Base-by-base conservation (phyloP, 1,140 invertebrate species). In the Drosophila jambulina region DNA sequence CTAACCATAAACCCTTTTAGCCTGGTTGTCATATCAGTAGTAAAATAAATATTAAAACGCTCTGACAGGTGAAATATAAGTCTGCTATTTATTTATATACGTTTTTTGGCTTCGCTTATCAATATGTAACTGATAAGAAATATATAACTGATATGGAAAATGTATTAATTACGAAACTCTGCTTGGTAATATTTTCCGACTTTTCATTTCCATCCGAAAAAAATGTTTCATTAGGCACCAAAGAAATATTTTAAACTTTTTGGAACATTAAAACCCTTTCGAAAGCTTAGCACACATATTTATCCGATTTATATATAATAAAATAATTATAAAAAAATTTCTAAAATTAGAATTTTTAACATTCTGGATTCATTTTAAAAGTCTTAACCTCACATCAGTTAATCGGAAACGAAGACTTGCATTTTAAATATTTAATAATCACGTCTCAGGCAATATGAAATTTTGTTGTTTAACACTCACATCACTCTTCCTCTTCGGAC, bases 401-500 rank as follows among this genome's bases (percentile, higher is more conserved):
- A 0, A 38, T 38, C 17, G 15, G 2, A 17, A 17, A 38, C 15
- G 36, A 0, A 38, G 6, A 17, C 15, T 17, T 40, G 38, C 7
- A 40, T 8, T n/a, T 17, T 17, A 17, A 17, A 7, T 38, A 27
- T 40, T 40, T n/a, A 40, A n/a, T 40, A 17, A 17, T 8, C 5
- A 12, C 2, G 32, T 32, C 9, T 10, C 0, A 34, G 0, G 1
- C 4, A 34, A n/a, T 0, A 53, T 54, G 17, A 5, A 43, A 56
- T 7, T 38, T 8, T 15, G 0, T 19, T 13, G 6, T 17, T 38
- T 2, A 34, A 21, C 23, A 92, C 91, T 91, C 56, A 92, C 91
- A 79, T 92, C 91, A 65, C 77, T 90, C 27, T 72, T 92, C 8
- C 53, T 63, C 27, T 92, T 84, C 0, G 92, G 87, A 0, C 38